A percentile compares a stretch with the other conserved stretches of the same genome.
Conservation (phyloP, 37 sponge, comb jelly and placozoan genomes). For the Crambe crambe region DNA sequence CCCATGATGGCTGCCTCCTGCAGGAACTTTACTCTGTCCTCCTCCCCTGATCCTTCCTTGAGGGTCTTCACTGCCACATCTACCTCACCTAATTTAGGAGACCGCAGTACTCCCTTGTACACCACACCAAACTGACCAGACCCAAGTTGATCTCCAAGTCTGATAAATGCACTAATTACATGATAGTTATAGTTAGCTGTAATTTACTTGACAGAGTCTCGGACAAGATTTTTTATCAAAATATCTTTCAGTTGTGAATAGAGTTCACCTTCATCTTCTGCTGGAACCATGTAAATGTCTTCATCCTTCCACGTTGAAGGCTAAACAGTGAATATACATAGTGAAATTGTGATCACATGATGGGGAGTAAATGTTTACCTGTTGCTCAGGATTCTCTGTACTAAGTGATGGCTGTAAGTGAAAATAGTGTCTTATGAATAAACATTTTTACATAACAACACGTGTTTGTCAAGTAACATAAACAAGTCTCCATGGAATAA, state of each 20-base stretch:
- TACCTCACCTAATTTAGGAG: not conserved
- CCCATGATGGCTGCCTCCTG: constrained; percentile 31
- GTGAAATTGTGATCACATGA: too few relatives aligned
- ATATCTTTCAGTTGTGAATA: constrained; percentile 9
- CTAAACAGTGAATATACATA: too few relatives aligned
- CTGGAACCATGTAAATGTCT: constrained; percentile 10
- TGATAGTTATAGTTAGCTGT: too few relatives aligned
- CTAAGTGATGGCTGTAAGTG: too few relatives aligned
- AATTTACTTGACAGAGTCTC: constrained; percentile 4
- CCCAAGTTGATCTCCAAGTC: constrained; percentile 2
- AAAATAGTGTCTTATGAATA: too few relatives aligned
- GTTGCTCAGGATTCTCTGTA: too few relatives aligned
- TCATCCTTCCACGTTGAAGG: not conserved
- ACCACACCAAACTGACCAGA: constrained; percentile 34
- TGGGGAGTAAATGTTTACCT: too few relatives aligned
- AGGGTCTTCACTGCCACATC: constrained; percentile 46
- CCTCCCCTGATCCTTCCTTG: constrained; percentile 13
- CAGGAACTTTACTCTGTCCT: constrained; percentile 25
- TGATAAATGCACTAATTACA: not conserved
- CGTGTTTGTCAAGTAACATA: too few relatives aligned
- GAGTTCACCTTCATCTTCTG: not conserved
- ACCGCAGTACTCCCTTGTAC: constrained; percentile 17
- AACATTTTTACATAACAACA: too few relatives aligned
- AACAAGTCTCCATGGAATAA: too few relatives aligned
- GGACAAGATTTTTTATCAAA: not conserved